Evolutionary conservation across 2,113 vertebrate genomes (phyloP).

Genomic region (Galeopterus variegatus): DNA sequence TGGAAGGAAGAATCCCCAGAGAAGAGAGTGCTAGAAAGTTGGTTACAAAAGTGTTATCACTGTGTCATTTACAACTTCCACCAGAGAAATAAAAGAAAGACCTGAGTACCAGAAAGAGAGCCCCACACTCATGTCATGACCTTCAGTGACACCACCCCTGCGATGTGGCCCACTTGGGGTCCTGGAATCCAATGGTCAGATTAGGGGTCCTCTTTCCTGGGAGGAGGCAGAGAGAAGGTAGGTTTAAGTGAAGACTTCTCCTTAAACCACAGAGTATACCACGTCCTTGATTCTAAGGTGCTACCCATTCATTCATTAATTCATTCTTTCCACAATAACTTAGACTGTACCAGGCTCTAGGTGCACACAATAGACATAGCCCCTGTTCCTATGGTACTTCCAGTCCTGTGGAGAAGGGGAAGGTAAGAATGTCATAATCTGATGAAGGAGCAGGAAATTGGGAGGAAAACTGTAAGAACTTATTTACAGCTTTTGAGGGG

Average conservation of each 20-base stretch:
- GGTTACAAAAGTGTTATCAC: background rate
- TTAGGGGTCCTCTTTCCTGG: background rate
- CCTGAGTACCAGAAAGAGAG: background rate
- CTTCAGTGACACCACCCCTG: background rate
- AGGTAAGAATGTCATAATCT: background rate
- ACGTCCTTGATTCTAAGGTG: background rate
- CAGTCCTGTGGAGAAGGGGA: background rate
- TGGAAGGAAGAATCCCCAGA: background rate
- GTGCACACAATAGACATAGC: background rate
- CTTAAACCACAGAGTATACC: background rate
- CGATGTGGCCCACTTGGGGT: background rate
- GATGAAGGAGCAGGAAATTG: background rate
- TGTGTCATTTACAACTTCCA: background rate
- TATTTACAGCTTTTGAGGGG: background rate
- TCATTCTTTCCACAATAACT: background rate
- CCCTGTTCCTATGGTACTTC: accelerated
- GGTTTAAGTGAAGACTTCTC: background rate
- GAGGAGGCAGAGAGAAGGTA: background rate
- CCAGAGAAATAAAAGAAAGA: background rate
- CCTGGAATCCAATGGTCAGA: background rate
- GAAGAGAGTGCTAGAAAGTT: background rate
- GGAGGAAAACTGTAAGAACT: background rate
- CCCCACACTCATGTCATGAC: background rate
- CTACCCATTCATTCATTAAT: background rate
- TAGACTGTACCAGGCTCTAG: background rate